Evolutionary conservation across 2,113 vertebrate species (phyloP).

Genomic region (cattle (Bos taurus)): ARS-UCD2.0 NC_037354.1:35519501-35520000

Average conservation of each 20-base stretch:
- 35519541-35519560: neutral
- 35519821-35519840: neutral
- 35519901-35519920: neutral
- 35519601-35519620: neutral
- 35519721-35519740: neutral
- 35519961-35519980: neutral
- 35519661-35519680: neutral
- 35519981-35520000: neutral
- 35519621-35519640: neutral
- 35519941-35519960: fast-evolving
- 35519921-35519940: neutral
- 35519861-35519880: neutral
- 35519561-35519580: neutral
- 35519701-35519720: neutral
- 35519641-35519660: neutral
- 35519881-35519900: neutral
- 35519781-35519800: neutral
- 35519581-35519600: neutral
- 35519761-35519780: neutral
- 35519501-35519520: neutral
- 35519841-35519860: neutral
- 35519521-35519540: neutral
- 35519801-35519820: neutral
- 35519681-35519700: neutral
- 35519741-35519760: fast-evolving